phyloP scores from a whole-genome alignment of 1,140 invertebrate species.

The Drosophila subobscura region DNA sequence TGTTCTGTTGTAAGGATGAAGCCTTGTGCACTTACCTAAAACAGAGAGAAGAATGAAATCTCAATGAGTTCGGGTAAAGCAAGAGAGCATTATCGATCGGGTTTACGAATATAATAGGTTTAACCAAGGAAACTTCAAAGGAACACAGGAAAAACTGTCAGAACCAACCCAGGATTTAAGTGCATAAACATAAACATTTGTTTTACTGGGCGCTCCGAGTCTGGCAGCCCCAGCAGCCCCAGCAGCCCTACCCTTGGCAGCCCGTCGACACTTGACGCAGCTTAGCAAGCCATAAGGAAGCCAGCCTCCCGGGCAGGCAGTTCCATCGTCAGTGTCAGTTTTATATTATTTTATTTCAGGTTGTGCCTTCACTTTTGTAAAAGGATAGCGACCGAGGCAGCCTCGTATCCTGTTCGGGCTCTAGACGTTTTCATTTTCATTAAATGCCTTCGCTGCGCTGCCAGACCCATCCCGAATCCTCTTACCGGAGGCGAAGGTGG shows the following conservation, averaged over 20 bases:
- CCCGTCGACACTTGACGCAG: slow-evolving; percentile 69
- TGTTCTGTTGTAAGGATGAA: slow-evolving; percentile 63
- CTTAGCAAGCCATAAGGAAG: slow-evolving; percentile 31
- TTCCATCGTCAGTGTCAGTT: slow-evolving; percentile 36
- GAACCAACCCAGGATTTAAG: slow-evolving; percentile 46
- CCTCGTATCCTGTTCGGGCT: slow-evolving; percentile 44
- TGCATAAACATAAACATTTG: slow-evolving; percentile 40
- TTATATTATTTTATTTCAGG: slow-evolving; percentile 68
- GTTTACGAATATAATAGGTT: neutral
- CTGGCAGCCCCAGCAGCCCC: slow-evolving; percentile 8
- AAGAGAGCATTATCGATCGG: neutral
- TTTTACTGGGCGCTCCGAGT: slow-evolving; percentile 8
- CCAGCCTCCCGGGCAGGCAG: slow-evolving; percentile 9
- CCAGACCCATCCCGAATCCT: slow-evolving; percentile 38
- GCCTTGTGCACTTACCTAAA: slow-evolving; percentile 68
- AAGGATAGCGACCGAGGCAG: slow-evolving; percentile 52
- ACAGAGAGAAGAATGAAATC: slow-evolving; percentile 26
- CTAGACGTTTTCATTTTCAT: slow-evolving; percentile 79
- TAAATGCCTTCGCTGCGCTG: slow-evolving; percentile 63
- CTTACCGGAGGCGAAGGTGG: slow-evolving; percentile 44
- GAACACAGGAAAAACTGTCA: neutral
- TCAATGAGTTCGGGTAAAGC: neutral
- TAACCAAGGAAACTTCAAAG: slow-evolving; percentile 8
- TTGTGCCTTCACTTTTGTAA: slow-evolving; percentile 58
- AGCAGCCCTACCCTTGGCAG: slow-evolving; percentile 13